A percentile compares a stretch with the other conserved stretches of the same genome.
phyloP scores from a whole-genome alignment of 2,797 vertebrate species.

The Gymnothorax javanicus region DNA sequence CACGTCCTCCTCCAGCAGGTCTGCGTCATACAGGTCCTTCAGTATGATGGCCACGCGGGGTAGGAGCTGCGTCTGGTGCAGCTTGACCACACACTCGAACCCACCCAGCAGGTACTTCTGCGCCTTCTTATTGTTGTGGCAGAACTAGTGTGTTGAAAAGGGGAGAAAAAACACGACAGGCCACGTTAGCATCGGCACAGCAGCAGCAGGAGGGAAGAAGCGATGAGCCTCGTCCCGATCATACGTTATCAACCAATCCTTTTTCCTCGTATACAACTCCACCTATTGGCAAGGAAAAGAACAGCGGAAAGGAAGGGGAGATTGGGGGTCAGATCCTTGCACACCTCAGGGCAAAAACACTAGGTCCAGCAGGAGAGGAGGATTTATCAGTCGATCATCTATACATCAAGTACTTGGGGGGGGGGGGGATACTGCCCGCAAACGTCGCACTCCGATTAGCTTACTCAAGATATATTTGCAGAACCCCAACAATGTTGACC shows the following conservation, averaged over 20 bases:
- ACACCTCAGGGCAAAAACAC: not conserved
- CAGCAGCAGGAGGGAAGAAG: not conserved
- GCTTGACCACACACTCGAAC: constrained; percentile 93
- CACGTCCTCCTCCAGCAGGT: constrained; percentile 94
- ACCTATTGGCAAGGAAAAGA: too few relatives aligned
- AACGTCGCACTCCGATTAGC: too few relatives aligned
- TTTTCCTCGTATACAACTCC: too few relatives aligned
- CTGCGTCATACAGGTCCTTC: constrained; percentile 95
- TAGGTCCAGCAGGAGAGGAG: not conserved
- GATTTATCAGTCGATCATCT: too few relatives aligned
- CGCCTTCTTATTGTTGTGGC: constrained; percentile 95
- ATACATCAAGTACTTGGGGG: too few relatives aligned
- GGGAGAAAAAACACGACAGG: not conserved
- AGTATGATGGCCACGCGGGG: constrained; percentile 90
- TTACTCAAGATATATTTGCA: too few relatives aligned
- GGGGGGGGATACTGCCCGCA: too few relatives aligned
- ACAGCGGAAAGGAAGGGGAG: too few relatives aligned
- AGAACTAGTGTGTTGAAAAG: constrained; percentile 74
- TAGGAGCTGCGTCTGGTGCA: constrained; percentile 90
- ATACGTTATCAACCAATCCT: too few relatives aligned
- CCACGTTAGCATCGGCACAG: not conserved
- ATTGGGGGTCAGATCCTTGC: too few relatives aligned
- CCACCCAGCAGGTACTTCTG: constrained; percentile 93
- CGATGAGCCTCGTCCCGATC: not conserved
- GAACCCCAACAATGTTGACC: too few relatives aligned